These are phyloP conservation scores for Anseranas semipalmata DNA, from an alignment of 2,113 vertebrate species.

Conservation along the genomic window DNA sequence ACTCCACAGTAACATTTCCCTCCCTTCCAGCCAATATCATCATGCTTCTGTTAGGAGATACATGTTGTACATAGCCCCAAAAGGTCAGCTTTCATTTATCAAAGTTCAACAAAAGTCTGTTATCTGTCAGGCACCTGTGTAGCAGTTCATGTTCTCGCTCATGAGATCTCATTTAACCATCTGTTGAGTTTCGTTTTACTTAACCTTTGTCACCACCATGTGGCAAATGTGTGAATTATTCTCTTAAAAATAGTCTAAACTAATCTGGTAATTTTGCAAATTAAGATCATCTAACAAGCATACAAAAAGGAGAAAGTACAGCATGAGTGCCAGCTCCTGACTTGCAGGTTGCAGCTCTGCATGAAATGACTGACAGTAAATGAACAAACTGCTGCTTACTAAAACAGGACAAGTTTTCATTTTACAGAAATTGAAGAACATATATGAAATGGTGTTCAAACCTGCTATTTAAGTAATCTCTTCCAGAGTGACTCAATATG, in stretches of 20 bases:
- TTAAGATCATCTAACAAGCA: background rate
- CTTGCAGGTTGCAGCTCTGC: background rate
- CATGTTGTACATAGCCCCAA: background rate
- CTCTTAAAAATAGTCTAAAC: background rate
- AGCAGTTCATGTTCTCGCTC: accelerated
- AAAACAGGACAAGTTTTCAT: background rate
- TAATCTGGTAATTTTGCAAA: background rate
- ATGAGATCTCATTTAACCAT: background rate
- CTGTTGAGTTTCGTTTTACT: background rate
- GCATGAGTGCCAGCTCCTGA: background rate
- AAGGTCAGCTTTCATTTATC: background rate
- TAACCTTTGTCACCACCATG: background rate
- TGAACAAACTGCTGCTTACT: background rate
- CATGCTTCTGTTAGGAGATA: background rate
- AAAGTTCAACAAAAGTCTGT: accelerated
- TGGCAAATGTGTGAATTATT: background rate
- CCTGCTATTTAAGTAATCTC: background rate
- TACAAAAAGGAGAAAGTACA: background rate
- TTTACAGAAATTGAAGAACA: background rate
- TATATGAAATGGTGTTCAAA: accelerated
- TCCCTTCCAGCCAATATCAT: background rate
- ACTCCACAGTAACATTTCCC: accelerated
- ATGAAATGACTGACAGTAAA: background rate
- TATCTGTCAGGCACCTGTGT: background rate
- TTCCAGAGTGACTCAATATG: too few relatives aligned